Evolutionary conservation across 2,888 invertebrate species (phyloP), one percentile per base, ranked within the genome.

Genomic region (Perizoma flavofasciatum): DNA sequence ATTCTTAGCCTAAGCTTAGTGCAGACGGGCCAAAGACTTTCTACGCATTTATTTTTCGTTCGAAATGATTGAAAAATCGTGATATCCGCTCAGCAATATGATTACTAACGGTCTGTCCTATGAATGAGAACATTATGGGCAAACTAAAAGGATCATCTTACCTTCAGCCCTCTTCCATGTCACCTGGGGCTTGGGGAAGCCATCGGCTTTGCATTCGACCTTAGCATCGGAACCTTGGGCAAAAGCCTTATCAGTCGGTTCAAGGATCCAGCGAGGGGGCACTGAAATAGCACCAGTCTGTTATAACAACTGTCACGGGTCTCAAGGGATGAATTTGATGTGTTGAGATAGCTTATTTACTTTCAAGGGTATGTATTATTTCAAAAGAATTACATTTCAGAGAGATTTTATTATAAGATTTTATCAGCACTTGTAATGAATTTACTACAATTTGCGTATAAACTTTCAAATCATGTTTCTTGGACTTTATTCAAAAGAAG

Each of bases 141-240:
- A 49, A 2, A 46, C 33, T 33, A 33, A 41, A 10, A 33, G 3
- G 40, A 39, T 5, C 22, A 43, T 44, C 61, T 63, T 93, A 97
- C 98, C 98, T 93, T 97, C 97, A 83, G 98, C 98, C 94, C 97
- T 96, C 92, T 98, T 98, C 98, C 98, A 98, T 72, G 97, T 97
- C 49, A 98, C 97, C 82, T 96, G 95, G 70, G 98, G 98, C 93
- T 97, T 97, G 65, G 98, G 98, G 93, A 98, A 98, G 77, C 98
- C 98, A 92, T 98, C 98, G 85, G 98, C 97, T 93, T 98, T 98
- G 90, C 98, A 98, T 94, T 98, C 98, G 77, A 98, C 96, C 84
- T 97, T 96, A 72, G 97, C 97, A 88, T 97, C 97, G 73, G 97
- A 97, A 71, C 98, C 97, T 92, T 98, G 97, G 70, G 98, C 97